These are phyloP conservation scores for Drosophila equinoxialis DNA, from an alignment of 1,140 invertebrate species.

Conservation along the genomic window DNA sequence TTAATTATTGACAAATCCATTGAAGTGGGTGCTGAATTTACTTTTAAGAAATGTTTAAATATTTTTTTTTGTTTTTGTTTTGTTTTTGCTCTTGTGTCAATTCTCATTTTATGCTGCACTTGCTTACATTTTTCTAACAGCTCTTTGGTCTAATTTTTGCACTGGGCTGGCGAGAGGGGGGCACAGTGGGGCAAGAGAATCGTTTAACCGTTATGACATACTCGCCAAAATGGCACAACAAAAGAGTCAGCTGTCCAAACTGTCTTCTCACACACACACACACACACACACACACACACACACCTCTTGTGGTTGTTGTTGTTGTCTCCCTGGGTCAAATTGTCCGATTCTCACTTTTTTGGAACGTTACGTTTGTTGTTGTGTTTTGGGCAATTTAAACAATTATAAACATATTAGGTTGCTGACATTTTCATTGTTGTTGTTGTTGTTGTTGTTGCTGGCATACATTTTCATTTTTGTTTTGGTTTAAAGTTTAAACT, in stretches of 20 bases:
- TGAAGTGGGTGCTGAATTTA: no score
- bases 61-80: no score
- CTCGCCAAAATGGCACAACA: conserved; percentile 1
- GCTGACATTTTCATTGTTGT: neutral
- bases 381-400: conserved; percentile 1
- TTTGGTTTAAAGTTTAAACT: neutral
- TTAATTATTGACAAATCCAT: no score
- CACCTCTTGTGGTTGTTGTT: neutral
- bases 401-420: conserved; percentile 12
- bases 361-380: neutral
- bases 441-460: neutral
- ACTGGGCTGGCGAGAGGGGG: neutral
- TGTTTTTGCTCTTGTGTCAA: neutral
- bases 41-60: no score
- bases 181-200: neutral
- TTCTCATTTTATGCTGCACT: conserved; percentile 4
- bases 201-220: conserved; percentile 9
- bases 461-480: neutral
- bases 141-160: neutral
- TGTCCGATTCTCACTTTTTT: conserved; percentile 1
- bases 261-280: neutral
- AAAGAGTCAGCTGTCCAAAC: neutral
- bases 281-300: neutral
- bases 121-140: neutral
- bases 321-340: neutral